These are phyloP conservation scores for Erebia palarica DNA, from an alignment of 2,888 invertebrate species.

Conservation along the genomic window DNA sequence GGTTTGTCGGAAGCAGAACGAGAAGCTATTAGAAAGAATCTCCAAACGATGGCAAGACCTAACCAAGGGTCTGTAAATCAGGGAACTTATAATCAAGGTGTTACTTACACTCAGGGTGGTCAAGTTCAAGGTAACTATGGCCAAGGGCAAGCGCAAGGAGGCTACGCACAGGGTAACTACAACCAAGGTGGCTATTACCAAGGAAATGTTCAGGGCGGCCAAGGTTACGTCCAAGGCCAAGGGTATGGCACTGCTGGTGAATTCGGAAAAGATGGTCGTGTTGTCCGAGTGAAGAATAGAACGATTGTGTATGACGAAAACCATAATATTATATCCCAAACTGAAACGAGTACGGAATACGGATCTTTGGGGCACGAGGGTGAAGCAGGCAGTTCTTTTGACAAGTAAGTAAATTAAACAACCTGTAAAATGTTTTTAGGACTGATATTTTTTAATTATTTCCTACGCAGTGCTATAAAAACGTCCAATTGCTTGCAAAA, in stretches of 20 bases:
- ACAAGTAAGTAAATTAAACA: conserved; percentile 57
- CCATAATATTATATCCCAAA: conserved; percentile 71
- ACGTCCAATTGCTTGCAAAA: too few relatives aligned
- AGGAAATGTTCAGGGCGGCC: conserved; percentile 35
- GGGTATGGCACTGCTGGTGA: conserved; percentile 45
- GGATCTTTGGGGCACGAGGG: conserved; percentile 71
- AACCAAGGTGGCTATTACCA: conserved; percentile 32
- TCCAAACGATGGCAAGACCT: conserved; percentile 51
- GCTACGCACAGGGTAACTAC: conserved; percentile 24
- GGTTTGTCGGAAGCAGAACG: conserved; percentile 60
- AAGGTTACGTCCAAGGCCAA: conserved; percentile 47
- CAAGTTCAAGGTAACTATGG: conserved; percentile 42
- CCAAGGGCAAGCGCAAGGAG: conserved; percentile 39
- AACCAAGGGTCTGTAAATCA: conserved; percentile 43
- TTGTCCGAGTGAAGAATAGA: conserved; percentile 61
- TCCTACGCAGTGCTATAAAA: too few relatives aligned
- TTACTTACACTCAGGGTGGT: conserved; percentile 36
- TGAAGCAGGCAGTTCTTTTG: conserved; percentile 72
- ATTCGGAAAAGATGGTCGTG: conserved; percentile 51
- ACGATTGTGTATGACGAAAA: conserved; percentile 68
- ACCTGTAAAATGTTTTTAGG: not conserved
- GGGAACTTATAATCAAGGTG: conserved; percentile 35
- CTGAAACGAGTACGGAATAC: conserved; percentile 80
- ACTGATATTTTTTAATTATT: too few relatives aligned
- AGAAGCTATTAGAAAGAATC: conserved; percentile 58